Base-by-base conservation (phyloP, 2,888 invertebrate genomes). In the Phragmatobia fuliginosa region DNA sequence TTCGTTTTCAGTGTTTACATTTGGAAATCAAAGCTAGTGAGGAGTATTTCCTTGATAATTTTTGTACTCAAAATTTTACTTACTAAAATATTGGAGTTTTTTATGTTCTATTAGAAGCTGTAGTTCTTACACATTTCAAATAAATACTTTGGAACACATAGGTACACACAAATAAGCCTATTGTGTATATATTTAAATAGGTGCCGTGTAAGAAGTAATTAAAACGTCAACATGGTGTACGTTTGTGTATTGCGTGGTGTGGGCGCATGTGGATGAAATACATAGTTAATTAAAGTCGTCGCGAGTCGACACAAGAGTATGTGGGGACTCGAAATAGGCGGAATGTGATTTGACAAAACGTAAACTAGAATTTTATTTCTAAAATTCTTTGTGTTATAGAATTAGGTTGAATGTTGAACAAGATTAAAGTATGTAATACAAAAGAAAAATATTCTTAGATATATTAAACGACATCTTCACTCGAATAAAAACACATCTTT, bases 211-310 rank as follows among this genome's bases (percentile, higher is more conserved):
- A 41, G 52, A 62, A 73, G 65, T 74, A 79, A 76, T 76, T 79
- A 72, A 60, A 76, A 66, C 18, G 61, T 60, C 64, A 68, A 58
- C 65, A 67, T 61, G 66, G 32, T 62, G 52, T 61, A 21, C 38
- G 45, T 70, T 45, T 49, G n/a, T 16, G 11, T 49, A 41, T 36
- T 36, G 25, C 52, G 33, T 31, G 33, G 28, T 45, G 68, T 65
- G 32, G 59, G 28, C 56, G 28, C 56, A 36, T 41, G 65, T 66
- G 64, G 67, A 71, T 59, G 69, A 71, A 72, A 72, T 45, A 45
- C 45, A 45, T 67, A 73, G 61, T 71, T 76, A 76, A 78, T 74
- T 74, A 76, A 65, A 68, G 59, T 67, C 70, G 64, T 59, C 65
- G 3, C 68, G 62, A 63, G 59, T 67, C 72, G 68, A 67, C 74